Evolutionary conservation across 2,888 invertebrate species (phyloP), one percentile per base, ranked within the genome.

Genomic region (Anaspis maculata): DNA sequence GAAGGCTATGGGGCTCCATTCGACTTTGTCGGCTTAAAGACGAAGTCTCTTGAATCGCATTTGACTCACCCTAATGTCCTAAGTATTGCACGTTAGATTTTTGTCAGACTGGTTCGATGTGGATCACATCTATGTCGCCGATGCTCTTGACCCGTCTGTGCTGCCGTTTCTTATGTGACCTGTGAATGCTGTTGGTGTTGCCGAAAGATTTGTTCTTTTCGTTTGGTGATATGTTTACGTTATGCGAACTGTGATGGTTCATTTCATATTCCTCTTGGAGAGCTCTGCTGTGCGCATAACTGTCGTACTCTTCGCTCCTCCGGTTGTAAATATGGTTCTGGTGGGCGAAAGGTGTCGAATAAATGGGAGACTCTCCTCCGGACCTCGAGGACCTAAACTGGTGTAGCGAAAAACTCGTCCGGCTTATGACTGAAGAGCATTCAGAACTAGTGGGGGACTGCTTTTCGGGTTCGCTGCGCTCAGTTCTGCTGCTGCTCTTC

Each of bases 141-240:
- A 83, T 83, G 52, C 81, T 81, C 52, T 80, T 79, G 19, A 81
- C 81, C 9, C 82, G 69, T 11, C 81, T 67, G 48, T 79, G 79
- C 32, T 61, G 57, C 27, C 76, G 66, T 45, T 72, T 73, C 47
- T 72, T 70, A n/a, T n/a, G n/a, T n/a, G n/a, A n/a, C 42, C 68
- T 69, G 24, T 49, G 49, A 3, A 61, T 52, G 9, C 66, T 61
- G 30, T 73, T 71, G 29, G 69, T 70, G 16, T 37, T 44, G 9
- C 37, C 26, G 27, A 48, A 48, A 4, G 40, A 12, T 27, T 39
- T 46, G 12, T 35, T 31, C 26, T 42, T 43, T 13, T 51, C 47
- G 11, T 23, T 26, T 12, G 27, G 36, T 25, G 49, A 42, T 30
- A 39, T 33, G 41, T 45, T 46, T 15, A 50, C 47, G 3, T 19